Base-by-base conservation (phyloP, 1,140 invertebrate genomes). In the Diprion similis region DNA sequence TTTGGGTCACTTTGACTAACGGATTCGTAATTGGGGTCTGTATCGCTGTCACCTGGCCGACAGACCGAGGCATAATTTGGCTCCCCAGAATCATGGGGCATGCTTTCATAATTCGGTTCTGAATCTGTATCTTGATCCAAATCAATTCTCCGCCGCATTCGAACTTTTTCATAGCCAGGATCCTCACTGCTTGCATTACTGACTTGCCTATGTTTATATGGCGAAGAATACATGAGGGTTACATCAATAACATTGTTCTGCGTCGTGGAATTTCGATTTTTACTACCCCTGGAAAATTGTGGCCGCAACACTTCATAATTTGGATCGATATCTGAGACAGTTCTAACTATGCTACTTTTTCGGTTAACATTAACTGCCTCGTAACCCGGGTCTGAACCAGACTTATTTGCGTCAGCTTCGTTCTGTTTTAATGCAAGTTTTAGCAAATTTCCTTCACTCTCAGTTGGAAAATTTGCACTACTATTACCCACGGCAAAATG, bases 1-100 rank as follows among this genome's bases (percentile, higher is more conserved):
- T 89, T 89, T 0, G 89, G 89, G 74, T 89, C 88, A 10, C 78
- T 80, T 67, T 88, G 83, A 37, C 90, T 89, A 0, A 93, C 92
- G 0, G 92, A 92, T 78, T 94, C 92, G 75, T 94, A 94, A 78
- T 94, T 94, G 1, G 92, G 92, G 81, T 93, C 92, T 0, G 90
- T 91, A 81, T 94, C 93, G 77, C 93, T 95, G 48, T 87, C 86
- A 8, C 91, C 92, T 1, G 90, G 91, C 6, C 90, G 90, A 76
- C 91, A 92, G 2, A 91, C 83, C 0, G 90, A 89, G 0, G 88
- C 86, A 71, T 90, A 90, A 78, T 88, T 89, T 0, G 87, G 87
- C 59, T 90, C 89, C 0, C 73, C 73, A 0, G 80, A 8, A 46
- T 87, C 86, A 76, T 91, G 90, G 0, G 91, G 90, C 88, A 94